Conservation (phyloP, 2,888 invertebrate species). For the Diaphora mendica region DNA sequence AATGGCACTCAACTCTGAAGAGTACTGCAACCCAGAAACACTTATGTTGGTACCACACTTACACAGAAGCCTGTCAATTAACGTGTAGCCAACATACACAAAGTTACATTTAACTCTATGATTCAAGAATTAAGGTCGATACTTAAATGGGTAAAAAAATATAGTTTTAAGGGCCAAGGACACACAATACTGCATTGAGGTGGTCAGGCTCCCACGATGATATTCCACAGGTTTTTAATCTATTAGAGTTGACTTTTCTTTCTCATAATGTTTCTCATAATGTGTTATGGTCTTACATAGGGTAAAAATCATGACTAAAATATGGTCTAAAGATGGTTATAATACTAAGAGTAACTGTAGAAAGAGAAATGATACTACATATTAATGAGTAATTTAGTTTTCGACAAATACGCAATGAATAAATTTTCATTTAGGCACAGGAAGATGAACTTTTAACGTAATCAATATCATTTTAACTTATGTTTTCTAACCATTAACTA, state of each 20-base stretch:
- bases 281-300: neutral
- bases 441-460: too few species aligned
- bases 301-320: neutral
- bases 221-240: constrained; percentile 51
- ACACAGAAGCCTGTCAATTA: constrained; percentile 55
- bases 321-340: too few species aligned
- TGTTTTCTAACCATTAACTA: too few species aligned
- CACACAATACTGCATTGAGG: constrained; percentile 71
- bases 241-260: constrained; percentile 26
- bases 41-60: constrained; percentile 16
- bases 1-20: constrained; percentile 53
- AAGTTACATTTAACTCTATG: neutral
- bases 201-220: constrained; percentile 80
- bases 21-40: constrained; percentile 13
- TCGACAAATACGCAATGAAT: too few species aligned
- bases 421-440: too few species aligned
- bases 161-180: constrained; percentile 53
- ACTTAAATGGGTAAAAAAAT: constrained; percentile 13
- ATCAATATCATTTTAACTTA: too few species aligned
- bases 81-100: constrained; percentile 37
- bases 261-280: too few species aligned
- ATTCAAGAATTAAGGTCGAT: neutral
- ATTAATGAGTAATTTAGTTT: too few species aligned
- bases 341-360: too few species aligned
- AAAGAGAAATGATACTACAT: too few species aligned